Percentiles rank a stretch among this genome's conserved stretches.
Evolutionary conservation across 2,113 vertebrate species (phyloP).

Genomic region (Montifringilla adamsi): DNA sequence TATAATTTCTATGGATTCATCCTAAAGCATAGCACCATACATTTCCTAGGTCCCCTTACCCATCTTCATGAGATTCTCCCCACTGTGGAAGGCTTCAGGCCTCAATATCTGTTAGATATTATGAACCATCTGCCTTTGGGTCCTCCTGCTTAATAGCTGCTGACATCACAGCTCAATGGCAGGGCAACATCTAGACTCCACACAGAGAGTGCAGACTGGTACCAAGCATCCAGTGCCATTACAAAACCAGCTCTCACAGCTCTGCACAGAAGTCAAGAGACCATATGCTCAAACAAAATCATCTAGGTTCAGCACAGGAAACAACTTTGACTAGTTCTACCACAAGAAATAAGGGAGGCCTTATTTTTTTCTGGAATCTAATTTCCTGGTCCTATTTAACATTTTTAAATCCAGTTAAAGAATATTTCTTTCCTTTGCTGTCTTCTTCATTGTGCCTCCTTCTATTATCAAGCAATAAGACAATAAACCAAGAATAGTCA

Average conservation of each 20-base stretch:
- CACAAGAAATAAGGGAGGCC: not conserved
- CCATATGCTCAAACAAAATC: not conserved
- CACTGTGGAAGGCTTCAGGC: not conserved
- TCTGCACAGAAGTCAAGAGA: not conserved
- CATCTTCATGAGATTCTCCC: not conserved
- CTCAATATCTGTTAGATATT: not conserved
- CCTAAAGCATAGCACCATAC: not conserved
- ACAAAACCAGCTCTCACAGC: not conserved
- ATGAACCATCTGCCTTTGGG: not conserved
- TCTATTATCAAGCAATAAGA: not conserved
- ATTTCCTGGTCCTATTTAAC: not conserved
- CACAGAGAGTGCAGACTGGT: not conserved
- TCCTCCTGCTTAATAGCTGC: not conserved
- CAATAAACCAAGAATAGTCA: not conserved
- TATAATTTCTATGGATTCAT: not conserved
- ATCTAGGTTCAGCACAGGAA: not conserved
- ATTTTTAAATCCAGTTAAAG: not conserved
- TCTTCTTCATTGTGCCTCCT: not conserved
- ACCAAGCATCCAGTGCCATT: not conserved
- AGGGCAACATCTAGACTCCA: fast-evolving
- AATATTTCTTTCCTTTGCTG: not conserved
- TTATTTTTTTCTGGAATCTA: not conserved
- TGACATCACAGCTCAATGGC: not conserved
- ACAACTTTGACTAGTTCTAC: not conserved
- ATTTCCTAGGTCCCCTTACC: not conserved